Conservation (phyloP, 2,113 vertebrate genomes). For the Aviceda subcristata region DNA sequence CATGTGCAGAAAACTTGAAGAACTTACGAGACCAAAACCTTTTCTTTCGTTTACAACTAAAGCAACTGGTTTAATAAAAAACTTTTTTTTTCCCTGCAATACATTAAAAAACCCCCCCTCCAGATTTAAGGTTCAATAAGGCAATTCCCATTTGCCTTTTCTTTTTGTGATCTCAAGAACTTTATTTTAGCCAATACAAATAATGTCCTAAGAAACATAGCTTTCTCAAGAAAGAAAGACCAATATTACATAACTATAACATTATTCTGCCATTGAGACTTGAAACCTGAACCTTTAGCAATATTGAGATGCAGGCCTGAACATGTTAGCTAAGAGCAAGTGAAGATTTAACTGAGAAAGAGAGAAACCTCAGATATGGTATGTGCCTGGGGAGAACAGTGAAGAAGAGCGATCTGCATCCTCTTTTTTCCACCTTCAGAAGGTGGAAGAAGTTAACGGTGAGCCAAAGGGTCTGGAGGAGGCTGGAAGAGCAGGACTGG, state of each 20-base stretch:
- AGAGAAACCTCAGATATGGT: background rate
- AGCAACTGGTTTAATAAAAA: background rate
- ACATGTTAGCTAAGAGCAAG: background rate
- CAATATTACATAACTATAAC: background rate
- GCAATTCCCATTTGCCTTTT: background rate
- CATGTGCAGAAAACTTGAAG: background rate
- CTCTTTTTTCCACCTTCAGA: background rate
- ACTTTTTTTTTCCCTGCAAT: background rate
- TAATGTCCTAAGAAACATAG: background rate
- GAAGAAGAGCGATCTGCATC: background rate
- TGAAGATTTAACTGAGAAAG: background rate
- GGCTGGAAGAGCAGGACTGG: background rate
- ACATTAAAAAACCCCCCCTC: background rate
- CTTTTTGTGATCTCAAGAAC: background rate
- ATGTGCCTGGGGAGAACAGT: background rate
- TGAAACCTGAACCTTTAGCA: background rate
- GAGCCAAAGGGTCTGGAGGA: background rate
- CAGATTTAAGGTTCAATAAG: background rate
- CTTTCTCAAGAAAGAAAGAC: background rate
- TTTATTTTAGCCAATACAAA: background rate
- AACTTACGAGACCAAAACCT: background rate
- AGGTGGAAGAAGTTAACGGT: background rate
- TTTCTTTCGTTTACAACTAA: background rate
- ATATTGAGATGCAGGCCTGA: background rate
- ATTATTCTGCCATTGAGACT: background rate